These are phyloP conservation scores for Pseudomugil tenellus DNA, from an alignment of 2,797 vertebrate genomes.

Conservation along the genomic window DNA sequence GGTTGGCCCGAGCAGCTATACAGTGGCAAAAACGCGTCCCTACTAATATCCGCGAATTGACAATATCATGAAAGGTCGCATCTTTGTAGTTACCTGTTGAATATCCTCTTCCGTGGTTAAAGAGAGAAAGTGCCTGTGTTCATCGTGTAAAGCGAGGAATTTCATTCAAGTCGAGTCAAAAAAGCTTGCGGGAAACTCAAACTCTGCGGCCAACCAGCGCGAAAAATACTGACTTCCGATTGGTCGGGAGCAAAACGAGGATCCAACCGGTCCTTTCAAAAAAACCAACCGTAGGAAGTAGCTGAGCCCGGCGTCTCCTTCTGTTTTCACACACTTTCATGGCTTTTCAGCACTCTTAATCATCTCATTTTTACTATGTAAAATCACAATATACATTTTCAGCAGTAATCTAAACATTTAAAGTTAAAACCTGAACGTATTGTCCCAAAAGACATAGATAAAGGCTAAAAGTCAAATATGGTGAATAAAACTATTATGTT, in stretches of 20 bases:
- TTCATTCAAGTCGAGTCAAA: constrained; percentile 78
- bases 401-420: not conserved
- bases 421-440: not conserved
- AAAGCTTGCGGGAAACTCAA: constrained; percentile 85
- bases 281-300: constrained; percentile 68
- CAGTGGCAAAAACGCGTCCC: constrained; percentile 6
- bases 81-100: constrained; percentile 60
- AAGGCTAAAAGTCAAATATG: not conserved
- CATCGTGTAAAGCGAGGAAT: constrained; percentile 63
- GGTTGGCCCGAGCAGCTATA: constrained; percentile 57
- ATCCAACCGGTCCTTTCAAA: constrained; percentile 92
- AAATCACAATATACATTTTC: not conserved
- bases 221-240: constrained; percentile 94
- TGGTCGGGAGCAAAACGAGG: constrained; percentile 83
- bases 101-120: constrained; percentile 54
- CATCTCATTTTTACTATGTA: not conserved
- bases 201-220: constrained; percentile 91
- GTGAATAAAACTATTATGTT: not conserved
- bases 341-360: not conserved
- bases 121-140: constrained; percentile 69
- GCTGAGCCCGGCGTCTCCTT: constrained; percentile 40
- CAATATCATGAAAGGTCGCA: constrained; percentile 17
- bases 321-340: not conserved
- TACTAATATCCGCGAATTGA: constrained; percentile 5
- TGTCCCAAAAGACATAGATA: not conserved